Percentiles rank a stretch among this genome's conserved stretches.
These are phyloP conservation scores for Centropristis striata DNA, from an alignment of 2,113 vertebrate species.

Conservation along the genomic window DNA sequence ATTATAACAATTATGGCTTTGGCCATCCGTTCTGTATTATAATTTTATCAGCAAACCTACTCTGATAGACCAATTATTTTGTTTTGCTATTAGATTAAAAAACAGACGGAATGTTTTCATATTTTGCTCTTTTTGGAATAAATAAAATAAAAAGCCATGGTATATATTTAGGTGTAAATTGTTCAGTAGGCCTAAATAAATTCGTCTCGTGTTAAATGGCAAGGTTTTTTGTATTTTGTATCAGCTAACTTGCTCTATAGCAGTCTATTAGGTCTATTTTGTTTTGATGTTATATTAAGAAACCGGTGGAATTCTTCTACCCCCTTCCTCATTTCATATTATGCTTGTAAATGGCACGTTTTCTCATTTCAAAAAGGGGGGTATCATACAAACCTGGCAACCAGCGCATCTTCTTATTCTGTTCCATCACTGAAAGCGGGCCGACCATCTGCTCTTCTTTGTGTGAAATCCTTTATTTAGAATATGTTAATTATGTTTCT, in stretches of 20 bases:
- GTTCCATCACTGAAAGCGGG: constrained; percentile 66
- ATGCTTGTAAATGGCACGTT: neutral
- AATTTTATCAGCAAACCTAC: too few relatives aligned
- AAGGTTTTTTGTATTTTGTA: too few relatives aligned
- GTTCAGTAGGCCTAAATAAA: neutral
- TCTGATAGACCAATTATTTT: neutral
- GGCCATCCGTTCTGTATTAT: neutral
- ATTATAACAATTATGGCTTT: neutral
- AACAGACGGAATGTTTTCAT: neutral
- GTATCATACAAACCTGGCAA: constrained; percentile 77
- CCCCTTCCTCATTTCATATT: too few relatives aligned
- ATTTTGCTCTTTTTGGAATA: neutral
- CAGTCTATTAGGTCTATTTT: too few relatives aligned
- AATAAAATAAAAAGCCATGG: neutral
- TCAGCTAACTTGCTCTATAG: too few relatives aligned
- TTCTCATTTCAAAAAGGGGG: neutral
- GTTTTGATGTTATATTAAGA: too few relatives aligned
- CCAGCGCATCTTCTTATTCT: constrained; percentile 65
- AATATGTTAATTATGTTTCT: neutral
- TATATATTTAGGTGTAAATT: neutral
- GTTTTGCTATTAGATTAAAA: neutral
- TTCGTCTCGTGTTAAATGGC: too few relatives aligned
- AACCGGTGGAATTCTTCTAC: too few relatives aligned
- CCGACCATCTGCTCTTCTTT: constrained; percentile 74
- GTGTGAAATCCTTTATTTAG: constrained; percentile 36